Evolutionary conservation across 2,113 vertebrate genomes (phyloP).

Genomic region (Acinonyx jubatus): DNA sequence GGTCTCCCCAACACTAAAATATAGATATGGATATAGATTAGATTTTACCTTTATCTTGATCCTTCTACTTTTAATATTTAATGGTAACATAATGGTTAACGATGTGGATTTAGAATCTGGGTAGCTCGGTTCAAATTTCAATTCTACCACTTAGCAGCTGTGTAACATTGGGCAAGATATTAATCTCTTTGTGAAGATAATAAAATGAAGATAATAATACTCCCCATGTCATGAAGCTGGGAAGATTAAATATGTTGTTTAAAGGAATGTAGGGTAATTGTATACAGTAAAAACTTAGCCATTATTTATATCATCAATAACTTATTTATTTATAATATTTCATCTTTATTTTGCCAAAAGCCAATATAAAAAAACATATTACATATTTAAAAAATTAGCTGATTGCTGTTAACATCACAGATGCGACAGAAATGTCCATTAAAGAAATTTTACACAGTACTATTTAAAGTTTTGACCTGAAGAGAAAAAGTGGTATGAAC

Average conservation of each 20-base stretch:
- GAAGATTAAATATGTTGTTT: not conserved
- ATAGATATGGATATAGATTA: not conserved
- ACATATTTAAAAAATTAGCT: not conserved
- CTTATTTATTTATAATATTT: not conserved
- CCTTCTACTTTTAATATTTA: not conserved
- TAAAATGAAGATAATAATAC: not conserved
- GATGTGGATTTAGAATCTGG: not conserved
- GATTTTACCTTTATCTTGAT: not conserved
- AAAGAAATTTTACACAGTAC: not conserved
- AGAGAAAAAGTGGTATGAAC: not conserved
- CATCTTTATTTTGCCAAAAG: not conserved
- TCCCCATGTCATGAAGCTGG: not conserved
- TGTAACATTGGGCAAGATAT: not conserved
- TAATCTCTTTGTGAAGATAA: not conserved
- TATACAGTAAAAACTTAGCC: not conserved
- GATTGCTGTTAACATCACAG: not conserved
- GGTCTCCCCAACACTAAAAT: not conserved
- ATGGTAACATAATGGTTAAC: not conserved
- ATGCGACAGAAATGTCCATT: not conserved
- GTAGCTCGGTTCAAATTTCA: not conserved
- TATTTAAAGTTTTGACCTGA: not conserved
- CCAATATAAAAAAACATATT: not conserved
- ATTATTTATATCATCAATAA: not conserved
- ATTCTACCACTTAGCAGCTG: not conserved
- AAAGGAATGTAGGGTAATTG: not conserved